phyloP scores from a whole-genome alignment of 2,113 vertebrate species.

The Chamaea fasciata region DNA sequence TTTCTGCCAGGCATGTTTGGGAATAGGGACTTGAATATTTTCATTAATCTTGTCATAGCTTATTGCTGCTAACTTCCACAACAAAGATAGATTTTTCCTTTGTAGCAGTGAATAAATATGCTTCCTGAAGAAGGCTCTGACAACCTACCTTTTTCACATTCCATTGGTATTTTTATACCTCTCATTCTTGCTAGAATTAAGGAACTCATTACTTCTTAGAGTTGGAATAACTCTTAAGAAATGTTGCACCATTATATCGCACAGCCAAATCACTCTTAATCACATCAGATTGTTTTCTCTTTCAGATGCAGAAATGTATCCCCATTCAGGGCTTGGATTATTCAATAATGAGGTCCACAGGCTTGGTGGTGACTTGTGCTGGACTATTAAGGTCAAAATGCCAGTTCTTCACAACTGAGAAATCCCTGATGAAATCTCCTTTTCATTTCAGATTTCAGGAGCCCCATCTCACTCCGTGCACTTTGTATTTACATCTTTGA shows the following conservation, averaged over 20 bases:
- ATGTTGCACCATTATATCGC: not conserved
- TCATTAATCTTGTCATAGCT: constrained; percentile 43
- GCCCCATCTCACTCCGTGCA: fast-evolving
- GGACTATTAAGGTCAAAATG: not conserved
- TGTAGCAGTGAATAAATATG: not conserved
- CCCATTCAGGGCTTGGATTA: not conserved
- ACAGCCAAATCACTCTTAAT: not conserved
- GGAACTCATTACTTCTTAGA: not conserved
- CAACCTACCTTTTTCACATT: not conserved
- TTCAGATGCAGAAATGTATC: not conserved
- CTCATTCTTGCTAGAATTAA: not conserved
- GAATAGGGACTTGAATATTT: constrained; percentile 45
- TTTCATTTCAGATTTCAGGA: not conserved
- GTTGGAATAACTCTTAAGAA: not conserved
- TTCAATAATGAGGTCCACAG: not conserved
- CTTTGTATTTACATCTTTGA: not conserved
- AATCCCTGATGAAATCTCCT: not conserved
- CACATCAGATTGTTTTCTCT: not conserved
- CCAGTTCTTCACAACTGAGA: not conserved
- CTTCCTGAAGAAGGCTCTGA: not conserved
- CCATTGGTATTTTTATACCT: not conserved
- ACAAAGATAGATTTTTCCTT: not conserved
- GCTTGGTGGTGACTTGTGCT: not conserved
- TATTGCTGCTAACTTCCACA: constrained; percentile 25
- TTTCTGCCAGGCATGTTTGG: constrained; percentile 45